These are phyloP conservation scores for Porites lutea DNA, from an alignment of 64 coral and sea anemone species.

Conservation along the genomic window DNA sequence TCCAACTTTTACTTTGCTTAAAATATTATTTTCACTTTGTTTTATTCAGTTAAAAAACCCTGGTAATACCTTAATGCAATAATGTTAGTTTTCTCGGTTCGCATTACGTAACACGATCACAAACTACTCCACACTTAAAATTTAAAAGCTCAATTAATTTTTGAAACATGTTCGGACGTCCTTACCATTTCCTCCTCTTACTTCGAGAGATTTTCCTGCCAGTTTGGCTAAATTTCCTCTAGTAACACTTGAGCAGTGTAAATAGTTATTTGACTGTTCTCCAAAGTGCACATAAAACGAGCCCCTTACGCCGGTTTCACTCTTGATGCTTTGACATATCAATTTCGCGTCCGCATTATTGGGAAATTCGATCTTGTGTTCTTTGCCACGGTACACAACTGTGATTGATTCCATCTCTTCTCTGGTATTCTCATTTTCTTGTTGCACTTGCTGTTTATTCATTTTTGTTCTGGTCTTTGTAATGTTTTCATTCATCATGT, in stretches of 20 bases:
- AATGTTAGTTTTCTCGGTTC: too few relatives aligned
- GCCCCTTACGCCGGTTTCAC: constrained; percentile 63
- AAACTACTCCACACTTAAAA: too few relatives aligned
- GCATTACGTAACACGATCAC: too few relatives aligned
- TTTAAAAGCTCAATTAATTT: not conserved
- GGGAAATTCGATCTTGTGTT: constrained; percentile 56
- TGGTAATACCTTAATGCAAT: too few relatives aligned
- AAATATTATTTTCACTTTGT: too few relatives aligned
- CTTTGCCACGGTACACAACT: constrained; percentile 58
- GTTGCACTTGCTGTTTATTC: not conserved
- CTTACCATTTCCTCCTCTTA: constrained; percentile 92
- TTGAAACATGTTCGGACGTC: not conserved
- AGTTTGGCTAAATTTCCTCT: constrained; percentile 72
- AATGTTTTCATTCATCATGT: not conserved
- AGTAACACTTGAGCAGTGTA: constrained; percentile 86
- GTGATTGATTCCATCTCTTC: constrained; percentile 52
- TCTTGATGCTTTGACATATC: constrained; percentile 67
- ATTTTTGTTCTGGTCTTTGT: not conserved
- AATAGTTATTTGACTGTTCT: constrained; percentile 60
- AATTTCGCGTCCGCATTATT: constrained; percentile 56
- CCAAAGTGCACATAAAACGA: constrained; percentile 83
- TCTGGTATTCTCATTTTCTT: constrained; percentile 11
- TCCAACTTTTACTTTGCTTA: not conserved
- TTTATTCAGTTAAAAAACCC: too few relatives aligned
- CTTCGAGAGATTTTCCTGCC: constrained; percentile 54